Evolutionary conservation across 2,888 invertebrate species (phyloP).

Genomic region (Scaptomyza caliginosa): DNA sequence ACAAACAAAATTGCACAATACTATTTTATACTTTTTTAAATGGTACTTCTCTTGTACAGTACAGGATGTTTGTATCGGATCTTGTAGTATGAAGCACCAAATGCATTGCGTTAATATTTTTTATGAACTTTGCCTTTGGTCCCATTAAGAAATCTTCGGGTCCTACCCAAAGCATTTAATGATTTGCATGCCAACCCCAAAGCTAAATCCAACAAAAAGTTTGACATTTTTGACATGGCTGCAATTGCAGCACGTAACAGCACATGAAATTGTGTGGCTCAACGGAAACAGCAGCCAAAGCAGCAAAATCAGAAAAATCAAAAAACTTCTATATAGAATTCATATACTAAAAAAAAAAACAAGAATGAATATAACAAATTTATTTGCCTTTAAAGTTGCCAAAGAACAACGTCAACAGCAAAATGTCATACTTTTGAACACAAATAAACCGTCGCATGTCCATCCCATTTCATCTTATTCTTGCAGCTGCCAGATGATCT

Average conservation of each 20-base stretch:
- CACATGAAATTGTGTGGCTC: slow-evolving; percentile 66
- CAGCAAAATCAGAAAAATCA: slow-evolving; percentile 3
- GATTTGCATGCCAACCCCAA: slow-evolving; percentile 32
- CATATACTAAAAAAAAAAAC: not conserved
- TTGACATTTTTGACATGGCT: slow-evolving; percentile 62
- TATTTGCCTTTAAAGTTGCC: slow-evolving; percentile 32
- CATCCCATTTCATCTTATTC: not conserved
- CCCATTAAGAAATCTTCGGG: slow-evolving; percentile 37
- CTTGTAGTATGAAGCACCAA: no score
- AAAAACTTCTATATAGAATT: not conserved
- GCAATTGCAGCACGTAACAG: slow-evolving; percentile 73
- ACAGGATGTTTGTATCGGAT: no score
- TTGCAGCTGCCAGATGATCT: slow-evolving; percentile 62
- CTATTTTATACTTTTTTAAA: not conserved
- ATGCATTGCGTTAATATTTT: slow-evolving; percentile 30
- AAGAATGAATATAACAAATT: slow-evolving; percentile 6
- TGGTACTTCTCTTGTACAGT: no score
- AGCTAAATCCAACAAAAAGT: slow-evolving; percentile 27
- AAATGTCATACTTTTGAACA: slow-evolving; percentile 48
- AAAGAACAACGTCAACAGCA: slow-evolving; percentile 7
- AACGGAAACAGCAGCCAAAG: slow-evolving; percentile 30
- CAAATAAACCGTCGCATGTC: slow-evolving; percentile 52
- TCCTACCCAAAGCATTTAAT: slow-evolving; percentile 31
- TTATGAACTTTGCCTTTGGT: slow-evolving; percentile 29
- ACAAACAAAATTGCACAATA: not conserved